Percentiles rank a stretch among this genome's conserved stretches.
These are phyloP conservation scores for Folsomia manolachei DNA, from an alignment of 2,888 invertebrate species.

Conservation along the genomic window DNA sequence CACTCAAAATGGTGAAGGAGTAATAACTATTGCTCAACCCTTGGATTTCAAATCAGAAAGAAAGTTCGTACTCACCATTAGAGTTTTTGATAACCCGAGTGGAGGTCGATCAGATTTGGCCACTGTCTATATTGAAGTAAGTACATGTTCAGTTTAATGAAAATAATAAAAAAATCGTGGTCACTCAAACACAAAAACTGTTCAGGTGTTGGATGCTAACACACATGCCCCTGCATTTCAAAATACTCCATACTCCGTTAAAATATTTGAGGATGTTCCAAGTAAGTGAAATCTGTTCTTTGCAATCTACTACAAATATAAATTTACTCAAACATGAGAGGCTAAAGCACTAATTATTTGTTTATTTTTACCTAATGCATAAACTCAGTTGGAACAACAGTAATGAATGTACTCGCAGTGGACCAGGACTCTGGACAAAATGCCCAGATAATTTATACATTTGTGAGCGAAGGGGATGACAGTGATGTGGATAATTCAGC, in stretches of 20 bases:
- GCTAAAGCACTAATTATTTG: too few relatives aligned
- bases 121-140: conserved; percentile 85
- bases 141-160: too few relatives aligned
- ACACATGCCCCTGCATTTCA: conserved; percentile 91
- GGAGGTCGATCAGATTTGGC: conserved; percentile 85
- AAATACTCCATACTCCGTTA: conserved; percentile 85
- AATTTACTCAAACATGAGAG: too few relatives aligned
- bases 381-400: conserved; percentile 90
- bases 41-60: conserved; percentile 90
- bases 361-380: too few relatives aligned
- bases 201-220: conserved; percentile 76
- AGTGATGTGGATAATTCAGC: conserved; percentile 54
- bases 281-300: too few relatives aligned
- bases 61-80: conserved; percentile 75
- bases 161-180: background rate
- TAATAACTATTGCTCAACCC: conserved; percentile 77
- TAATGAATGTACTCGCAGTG: conserved; percentile 84
- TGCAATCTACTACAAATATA: too few relatives aligned
- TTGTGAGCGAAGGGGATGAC: conserved; percentile 54
- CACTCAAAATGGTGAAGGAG: conserved; percentile 71
- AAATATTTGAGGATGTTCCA: conserved; percentile 86
- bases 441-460: conserved; percentile 63
- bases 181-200: too few relatives aligned
- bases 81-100: conserved; percentile 85
- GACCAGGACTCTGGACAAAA: conserved; percentile 95